Evolutionary conservation across 2,888 invertebrate genomes (phyloP), one percentile per base, ranked within the genome.

Genomic region (Sesia apiformis): DNA sequence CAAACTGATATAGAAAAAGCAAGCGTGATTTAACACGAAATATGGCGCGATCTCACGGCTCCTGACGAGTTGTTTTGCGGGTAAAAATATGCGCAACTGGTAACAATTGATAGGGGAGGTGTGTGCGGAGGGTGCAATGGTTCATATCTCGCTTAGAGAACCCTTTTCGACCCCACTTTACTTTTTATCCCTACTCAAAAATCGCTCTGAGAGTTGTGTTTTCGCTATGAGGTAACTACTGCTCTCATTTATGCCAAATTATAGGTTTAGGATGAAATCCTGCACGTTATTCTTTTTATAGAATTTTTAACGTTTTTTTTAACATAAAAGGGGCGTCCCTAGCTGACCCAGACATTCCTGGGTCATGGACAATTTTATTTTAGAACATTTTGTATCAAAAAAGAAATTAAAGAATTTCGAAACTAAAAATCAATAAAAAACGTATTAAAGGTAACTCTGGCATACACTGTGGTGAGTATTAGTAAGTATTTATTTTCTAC

Each of bases 171-270:
- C 81, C 80, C 81, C 73, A 73, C 74, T 74, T 72, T 76, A 66
- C 74, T 79, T 78, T 79, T 84, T 79, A 83, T 86, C 84, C 85
- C 81, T 78, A 71, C 77, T 86, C 81, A 82, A 84, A 86, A 85
- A 86, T 80, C 77, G 80, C 73, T 83, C 73, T 71, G 70, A 72
- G 80, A 73, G 74, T 74, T 76, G 70, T 80, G 78, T 76, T 80
- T 77, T 79, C 75, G 74, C 71, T 70, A 63, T 64, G 69, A 66
- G 72, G 23, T 23, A 23, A 23, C 23, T 23, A 23, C 77, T 83
- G 84, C 76, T 83, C 78, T 71, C 76, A 71, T 83, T 84, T 76
- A 75, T 71, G 69, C 61, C 70, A 72, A 74, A 74, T 58, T 58
- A 57, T 60, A 23, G 23, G 23, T 23, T 23, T 23, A 23, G 23